Evolutionary conservation across 2,113 vertebrate genomes (phyloP).

Genomic region (Patagioenas fasciata): DNA sequence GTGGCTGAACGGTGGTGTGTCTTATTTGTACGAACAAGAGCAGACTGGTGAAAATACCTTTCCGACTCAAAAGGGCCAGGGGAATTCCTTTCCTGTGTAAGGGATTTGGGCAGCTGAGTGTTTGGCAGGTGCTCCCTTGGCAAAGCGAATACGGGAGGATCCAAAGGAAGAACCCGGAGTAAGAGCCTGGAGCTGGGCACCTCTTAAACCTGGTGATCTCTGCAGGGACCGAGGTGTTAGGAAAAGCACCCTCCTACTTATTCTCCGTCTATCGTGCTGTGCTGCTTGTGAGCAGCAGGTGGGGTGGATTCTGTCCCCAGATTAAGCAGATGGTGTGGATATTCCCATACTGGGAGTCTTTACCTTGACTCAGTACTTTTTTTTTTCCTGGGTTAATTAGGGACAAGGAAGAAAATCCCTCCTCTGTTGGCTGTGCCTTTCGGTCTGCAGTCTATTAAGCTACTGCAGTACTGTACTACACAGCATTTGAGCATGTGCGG

Average conservation of each 20-base stretch:
- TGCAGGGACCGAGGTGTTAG: neutral
- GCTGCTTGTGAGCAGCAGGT: neutral
- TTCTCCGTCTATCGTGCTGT: neutral
- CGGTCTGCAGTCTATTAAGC: neutral
- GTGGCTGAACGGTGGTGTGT: neutral
- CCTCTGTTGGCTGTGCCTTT: neutral
- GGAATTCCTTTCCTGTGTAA: neutral
- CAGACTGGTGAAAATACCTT: neutral
- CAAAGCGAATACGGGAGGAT: neutral
- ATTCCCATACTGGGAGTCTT: neutral
- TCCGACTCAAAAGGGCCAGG: neutral
- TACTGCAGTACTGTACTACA: neutral
- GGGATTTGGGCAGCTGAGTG: neutral
- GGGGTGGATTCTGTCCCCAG: neutral
- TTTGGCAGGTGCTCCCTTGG: neutral
- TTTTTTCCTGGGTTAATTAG: neutral
- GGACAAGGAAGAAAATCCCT: neutral
- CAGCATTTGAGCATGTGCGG: neutral
- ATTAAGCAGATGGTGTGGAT: neutral
- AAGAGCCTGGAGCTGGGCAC: neutral
- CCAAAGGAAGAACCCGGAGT: neutral
- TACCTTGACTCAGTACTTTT: neutral
- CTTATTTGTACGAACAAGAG: neutral
- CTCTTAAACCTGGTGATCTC: neutral
- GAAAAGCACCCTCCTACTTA: neutral